Percentiles rank a stretch among this genome's conserved stretches.
Conservation (phyloP, 2,888 invertebrate species). For the Acleris cristana region DNA sequence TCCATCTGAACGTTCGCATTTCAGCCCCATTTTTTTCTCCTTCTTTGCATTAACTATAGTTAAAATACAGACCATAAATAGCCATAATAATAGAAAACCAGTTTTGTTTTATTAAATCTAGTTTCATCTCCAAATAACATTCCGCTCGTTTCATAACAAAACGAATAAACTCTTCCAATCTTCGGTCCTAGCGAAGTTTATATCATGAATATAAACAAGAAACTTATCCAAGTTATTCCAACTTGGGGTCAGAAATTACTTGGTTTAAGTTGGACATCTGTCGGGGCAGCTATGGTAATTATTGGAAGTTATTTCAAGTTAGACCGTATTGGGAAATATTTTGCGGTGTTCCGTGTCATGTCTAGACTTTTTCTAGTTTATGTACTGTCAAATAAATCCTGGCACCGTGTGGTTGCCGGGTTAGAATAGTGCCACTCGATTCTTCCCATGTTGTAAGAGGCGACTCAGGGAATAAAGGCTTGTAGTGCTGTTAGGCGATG, state of each 20-base stretch:
- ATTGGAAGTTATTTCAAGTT: slow-evolving; percentile 2
- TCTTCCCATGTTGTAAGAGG: too few relatives aligned
- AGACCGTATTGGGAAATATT: background rate
- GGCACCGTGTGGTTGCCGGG: too few relatives aligned
- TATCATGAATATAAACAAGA: slow-evolving; percentile 33
- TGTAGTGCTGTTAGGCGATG: too few relatives aligned
- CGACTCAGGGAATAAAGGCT: too few relatives aligned
- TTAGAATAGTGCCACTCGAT: too few relatives aligned
- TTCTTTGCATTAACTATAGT: too few relatives aligned
- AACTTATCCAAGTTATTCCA: slow-evolving; percentile 17
- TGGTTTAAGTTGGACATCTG: slow-evolving; percentile 25
- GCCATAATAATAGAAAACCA: too few relatives aligned
- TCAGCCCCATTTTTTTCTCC: too few relatives aligned
- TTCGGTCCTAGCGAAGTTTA: slow-evolving; percentile 12
- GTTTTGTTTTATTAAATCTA: background rate
- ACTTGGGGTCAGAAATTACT: slow-evolving; percentile 30
- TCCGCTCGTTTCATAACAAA: background rate
- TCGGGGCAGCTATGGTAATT: slow-evolving; percentile 27
- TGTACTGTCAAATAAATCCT: too few relatives aligned
- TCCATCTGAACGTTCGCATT: too few relatives aligned
- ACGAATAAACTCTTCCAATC: background rate
- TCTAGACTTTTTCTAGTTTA: too few relatives aligned
- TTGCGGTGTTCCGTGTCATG: background rate
- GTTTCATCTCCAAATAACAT: background rate
- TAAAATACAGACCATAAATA: too few relatives aligned